Evolutionary conservation across 2,797 vertebrate genomes (phyloP).

Genomic region (Coluber constrictor): DNA sequence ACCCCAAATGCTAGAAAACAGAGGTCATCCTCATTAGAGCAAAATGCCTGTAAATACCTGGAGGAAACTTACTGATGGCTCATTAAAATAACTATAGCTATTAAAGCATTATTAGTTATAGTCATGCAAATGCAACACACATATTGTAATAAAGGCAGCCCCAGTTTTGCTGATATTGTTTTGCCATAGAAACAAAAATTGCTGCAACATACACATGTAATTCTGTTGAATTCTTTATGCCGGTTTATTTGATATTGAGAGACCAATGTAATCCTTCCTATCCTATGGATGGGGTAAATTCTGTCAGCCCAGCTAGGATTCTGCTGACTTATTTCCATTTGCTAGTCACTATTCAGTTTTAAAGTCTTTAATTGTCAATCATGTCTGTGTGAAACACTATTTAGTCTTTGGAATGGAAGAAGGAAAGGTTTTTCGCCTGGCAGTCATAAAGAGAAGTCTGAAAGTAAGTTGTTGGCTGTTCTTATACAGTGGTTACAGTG

Average conservation of each 20-base stretch:
- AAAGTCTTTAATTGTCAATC: background rate
- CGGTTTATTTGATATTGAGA: background rate
- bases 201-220: background rate
- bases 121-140: background rate
- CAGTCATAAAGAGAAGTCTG: background rate
- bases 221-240: conserved; percentile 42
- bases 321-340: background rate
- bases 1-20: background rate
- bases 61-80: background rate
- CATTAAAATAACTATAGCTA: background rate
- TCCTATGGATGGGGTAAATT: background rate
- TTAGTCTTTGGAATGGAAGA: background rate
- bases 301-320: background rate
- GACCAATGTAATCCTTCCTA: background rate
- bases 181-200: background rate
- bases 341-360: background rate
- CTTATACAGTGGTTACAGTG: background rate
- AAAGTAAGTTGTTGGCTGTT: background rate
- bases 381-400: background rate
- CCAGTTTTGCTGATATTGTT: background rate
- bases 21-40: background rate
- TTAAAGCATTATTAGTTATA: background rate
- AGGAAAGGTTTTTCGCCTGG: background rate
- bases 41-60: background rate
- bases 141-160: background rate